Evolutionary conservation across 2,888 invertebrate genomes (phyloP), one percentile per base, ranked within the genome.

Genomic region (Eudemis profundana): DNA sequence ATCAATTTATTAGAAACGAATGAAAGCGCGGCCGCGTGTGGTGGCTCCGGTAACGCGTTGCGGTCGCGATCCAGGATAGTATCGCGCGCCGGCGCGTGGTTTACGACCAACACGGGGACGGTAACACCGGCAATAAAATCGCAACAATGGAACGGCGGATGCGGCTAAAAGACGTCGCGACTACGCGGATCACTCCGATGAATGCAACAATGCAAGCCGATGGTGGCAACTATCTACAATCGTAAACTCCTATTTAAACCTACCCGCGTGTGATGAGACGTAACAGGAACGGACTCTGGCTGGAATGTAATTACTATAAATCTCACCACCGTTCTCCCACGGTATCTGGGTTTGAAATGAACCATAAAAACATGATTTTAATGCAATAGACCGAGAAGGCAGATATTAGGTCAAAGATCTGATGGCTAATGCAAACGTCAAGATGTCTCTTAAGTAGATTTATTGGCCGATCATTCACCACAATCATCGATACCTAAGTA

Each of bases 1-100:
- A 92, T 92, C 91, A 92, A 90, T 90, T 91, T 90, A 91, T 90
- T 90, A 89, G 90, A 89, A 87, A 88, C 84, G 88, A 89, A 92
- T 90, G 90, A 86, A 90, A 84, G 83, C 88, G 83, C 78, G 83
- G 83, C 85, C 90, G 91, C 86, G 90, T 90, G 89, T 87, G 89
- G 87, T 75, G 82, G 84, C 82, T 79, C 76, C 76, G 79, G 84
- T 84, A 89, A 81, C 81, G 78, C 81, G 81, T 78, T 91, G 91
- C 87, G 91, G 90, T 90, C 85, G 78, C 83, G 79, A 86, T 86
- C 87, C 77, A 78, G 33, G 85, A 87, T 85, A 83, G 87, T 89
- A 89, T 89, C 90, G 88, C 86, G 83, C 77, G 87, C 85, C 80
- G 82, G 82, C 79, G 86, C 85, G 79, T 89, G 82, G 79, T 92